A percentile compares a stretch with the other conserved stretches of the same genome.
phyloP scores from a whole-genome alignment of 2,888 invertebrate genomes.

The Leptarthrus brevirostris region DNA sequence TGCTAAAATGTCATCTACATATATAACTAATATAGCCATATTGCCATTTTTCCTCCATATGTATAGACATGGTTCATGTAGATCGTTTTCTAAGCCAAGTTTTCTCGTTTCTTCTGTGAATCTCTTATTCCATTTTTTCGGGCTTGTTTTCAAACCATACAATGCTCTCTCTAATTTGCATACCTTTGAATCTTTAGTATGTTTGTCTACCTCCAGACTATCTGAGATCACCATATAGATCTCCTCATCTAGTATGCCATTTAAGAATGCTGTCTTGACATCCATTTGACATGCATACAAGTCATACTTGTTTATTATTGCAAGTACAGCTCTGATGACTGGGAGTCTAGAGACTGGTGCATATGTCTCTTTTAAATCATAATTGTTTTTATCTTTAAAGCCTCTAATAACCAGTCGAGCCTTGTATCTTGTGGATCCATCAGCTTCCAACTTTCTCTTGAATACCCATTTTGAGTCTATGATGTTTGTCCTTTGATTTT shows the following conservation, averaged over 20 bases:
- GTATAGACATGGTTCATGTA: no score
- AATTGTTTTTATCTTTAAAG: constrained; percentile 14
- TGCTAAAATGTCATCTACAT: no score
- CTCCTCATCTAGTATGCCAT: constrained; percentile 2
- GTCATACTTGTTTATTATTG: constrained; percentile 14
- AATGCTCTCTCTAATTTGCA: constrained; percentile 7
- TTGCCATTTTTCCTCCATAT: no score
- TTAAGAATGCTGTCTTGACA: constrained; percentile 33
- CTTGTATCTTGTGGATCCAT: neutral
- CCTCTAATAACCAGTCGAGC: neutral
- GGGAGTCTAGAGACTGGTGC: constrained; percentile 4
- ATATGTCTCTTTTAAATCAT: constrained; percentile 10
- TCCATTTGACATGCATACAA: constrained; percentile 13
- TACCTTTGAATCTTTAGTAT: neutral
- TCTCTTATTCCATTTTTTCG: constrained; percentile 2
- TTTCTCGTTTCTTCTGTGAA: constrained; percentile 1
- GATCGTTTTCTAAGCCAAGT: constrained; percentile 6
- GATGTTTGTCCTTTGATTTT: neutral
- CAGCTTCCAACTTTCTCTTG: neutral
- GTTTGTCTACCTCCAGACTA: neutral
- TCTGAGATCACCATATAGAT: constrained; percentile 30
- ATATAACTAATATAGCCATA: no score
- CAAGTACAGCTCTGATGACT: neutral
- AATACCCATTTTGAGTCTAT: no score
- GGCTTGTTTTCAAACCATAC: constrained; percentile 8